Evolutionary conservation across 2,888 invertebrate genomes (phyloP).

Genomic region (Lumbricus terrestris): DNA sequence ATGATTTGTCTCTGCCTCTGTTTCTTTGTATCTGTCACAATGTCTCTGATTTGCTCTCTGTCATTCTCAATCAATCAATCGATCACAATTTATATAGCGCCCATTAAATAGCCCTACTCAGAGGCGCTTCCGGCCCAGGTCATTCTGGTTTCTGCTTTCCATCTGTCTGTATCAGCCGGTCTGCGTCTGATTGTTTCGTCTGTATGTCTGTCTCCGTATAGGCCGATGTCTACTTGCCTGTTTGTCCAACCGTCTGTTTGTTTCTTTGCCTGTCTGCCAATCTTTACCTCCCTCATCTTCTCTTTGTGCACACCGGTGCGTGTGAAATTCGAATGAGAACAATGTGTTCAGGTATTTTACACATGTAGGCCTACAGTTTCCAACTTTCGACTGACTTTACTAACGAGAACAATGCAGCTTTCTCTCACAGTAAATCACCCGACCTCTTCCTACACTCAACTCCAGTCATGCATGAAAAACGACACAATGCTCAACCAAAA

Average conservation of each 20-base stretch:
- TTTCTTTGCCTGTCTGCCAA: neutral
- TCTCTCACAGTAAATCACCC: neutral
- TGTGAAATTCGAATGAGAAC: neutral
- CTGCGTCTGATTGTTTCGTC: no score
- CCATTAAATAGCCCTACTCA: no score
- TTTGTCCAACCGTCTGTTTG: neutral
- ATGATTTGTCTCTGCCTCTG: neutral
- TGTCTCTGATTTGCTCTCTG: neutral
- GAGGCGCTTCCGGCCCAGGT: no score
- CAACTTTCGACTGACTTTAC: neutral
- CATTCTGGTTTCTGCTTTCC: no score
- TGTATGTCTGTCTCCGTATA: no score
- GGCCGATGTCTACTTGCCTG: neutral
- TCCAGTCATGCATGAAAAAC: neutral
- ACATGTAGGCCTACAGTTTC: neutral
- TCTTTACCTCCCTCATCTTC: neutral
- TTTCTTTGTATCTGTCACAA: neutral
- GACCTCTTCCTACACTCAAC: neutral
- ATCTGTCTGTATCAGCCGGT: no score
- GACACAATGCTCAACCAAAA: neutral
- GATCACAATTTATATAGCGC: no score
- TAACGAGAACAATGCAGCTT: neutral
- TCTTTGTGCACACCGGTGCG: neutral
- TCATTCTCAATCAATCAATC: no score
- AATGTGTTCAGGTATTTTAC: neutral